Evolutionary conservation across 1,140 invertebrate genomes (phyloP).

Genomic region (Drosophila bocqueti): DNA sequence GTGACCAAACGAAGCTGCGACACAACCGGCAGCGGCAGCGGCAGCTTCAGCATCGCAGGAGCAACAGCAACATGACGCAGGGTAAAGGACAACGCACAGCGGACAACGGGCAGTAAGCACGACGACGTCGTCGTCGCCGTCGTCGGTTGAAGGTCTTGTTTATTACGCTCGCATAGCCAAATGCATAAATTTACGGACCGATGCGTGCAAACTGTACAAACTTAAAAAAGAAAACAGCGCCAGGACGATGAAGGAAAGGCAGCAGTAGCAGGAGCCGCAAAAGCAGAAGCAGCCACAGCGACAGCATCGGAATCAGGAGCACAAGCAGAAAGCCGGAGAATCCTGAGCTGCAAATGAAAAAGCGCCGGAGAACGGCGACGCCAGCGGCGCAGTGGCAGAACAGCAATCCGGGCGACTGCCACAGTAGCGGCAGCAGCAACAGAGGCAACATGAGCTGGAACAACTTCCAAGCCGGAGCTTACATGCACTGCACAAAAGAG

Average conservation of each 20-base stretch:
- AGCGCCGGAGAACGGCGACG: conserved; percentile 48
- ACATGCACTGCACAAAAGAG: conserved; percentile 69
- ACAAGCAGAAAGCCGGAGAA: conserved; percentile 56
- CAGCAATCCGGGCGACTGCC: conserved; percentile 30
- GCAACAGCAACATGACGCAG: conserved; percentile 27
- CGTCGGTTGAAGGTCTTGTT: conserved; percentile 81
- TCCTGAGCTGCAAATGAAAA: conserved; percentile 75
- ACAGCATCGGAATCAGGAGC: conserved; percentile 11
- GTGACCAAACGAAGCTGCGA: conserved; percentile 66
- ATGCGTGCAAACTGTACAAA: conserved; percentile 82
- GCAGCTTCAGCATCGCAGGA: conserved; percentile 28
- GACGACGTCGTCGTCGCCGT: conserved; percentile 57
- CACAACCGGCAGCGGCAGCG: conserved; percentile 13
- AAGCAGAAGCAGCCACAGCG: neutral
- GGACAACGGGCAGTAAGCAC: conserved; percentile 37
- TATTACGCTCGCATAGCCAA: conserved; percentile 83
- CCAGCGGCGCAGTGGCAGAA: conserved; percentile 20
- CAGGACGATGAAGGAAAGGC: conserved; percentile 26
- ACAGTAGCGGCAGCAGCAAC: conserved; percentile 10
- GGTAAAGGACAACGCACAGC: conserved; percentile 21
- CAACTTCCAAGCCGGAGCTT: conserved; percentile 68
- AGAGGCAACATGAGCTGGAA: conserved; percentile 23
- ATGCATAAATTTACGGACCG: conserved; percentile 84
- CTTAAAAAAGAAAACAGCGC: conserved; percentile 62
- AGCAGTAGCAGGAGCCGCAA: neutral